Conservation (phyloP, 2,797 vertebrate species). For the Chaetodon trifasciatus region DNA sequence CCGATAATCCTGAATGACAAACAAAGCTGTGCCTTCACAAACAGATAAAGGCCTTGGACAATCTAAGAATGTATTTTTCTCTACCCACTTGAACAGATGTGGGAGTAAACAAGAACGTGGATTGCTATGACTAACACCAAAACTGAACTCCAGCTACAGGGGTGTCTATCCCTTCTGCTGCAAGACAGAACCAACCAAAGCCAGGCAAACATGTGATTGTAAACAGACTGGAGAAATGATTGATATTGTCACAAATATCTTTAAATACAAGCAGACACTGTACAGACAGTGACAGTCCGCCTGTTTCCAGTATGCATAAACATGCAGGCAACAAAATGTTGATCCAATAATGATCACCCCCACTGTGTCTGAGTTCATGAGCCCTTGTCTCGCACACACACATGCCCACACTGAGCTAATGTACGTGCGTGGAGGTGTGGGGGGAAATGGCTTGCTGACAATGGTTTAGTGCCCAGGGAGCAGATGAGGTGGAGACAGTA, state of each 20-base stretch:
- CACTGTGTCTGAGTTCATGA: background rate
- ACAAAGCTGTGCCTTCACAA: conserved; percentile 24
- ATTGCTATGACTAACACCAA: conserved; percentile 33
- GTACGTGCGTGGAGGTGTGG: conserved; percentile 67
- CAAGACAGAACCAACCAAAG: conserved; percentile 11
- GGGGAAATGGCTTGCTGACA: conserved; percentile 69
- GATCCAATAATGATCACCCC: conserved; percentile 37
- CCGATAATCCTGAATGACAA: conserved; percentile 30
- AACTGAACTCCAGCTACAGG: background rate
- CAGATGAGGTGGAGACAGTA: conserved; percentile 79
- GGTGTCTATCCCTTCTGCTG: conserved; percentile 11
- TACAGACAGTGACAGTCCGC: conserved; percentile 17
- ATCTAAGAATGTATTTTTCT: conserved; percentile 12
- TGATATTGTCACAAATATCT: conserved; percentile 43
- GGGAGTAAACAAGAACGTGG: conserved; percentile 30
- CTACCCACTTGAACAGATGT: conserved; percentile 45
- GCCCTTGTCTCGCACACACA: conserved; percentile 15
- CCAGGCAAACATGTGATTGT: conserved; percentile 17
- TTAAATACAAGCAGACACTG: conserved; percentile 31
- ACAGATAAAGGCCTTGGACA: conserved; percentile 13
- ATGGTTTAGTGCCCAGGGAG: conserved; percentile 76
- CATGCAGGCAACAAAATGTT: conserved; percentile 33
- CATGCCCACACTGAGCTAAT: conserved; percentile 69
- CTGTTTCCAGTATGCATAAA: conserved; percentile 35
- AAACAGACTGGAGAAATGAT: conserved; percentile 34